phyloP scores from a whole-genome alignment of 2,888 invertebrate genomes.

The Leptopilina myrica region DNA sequence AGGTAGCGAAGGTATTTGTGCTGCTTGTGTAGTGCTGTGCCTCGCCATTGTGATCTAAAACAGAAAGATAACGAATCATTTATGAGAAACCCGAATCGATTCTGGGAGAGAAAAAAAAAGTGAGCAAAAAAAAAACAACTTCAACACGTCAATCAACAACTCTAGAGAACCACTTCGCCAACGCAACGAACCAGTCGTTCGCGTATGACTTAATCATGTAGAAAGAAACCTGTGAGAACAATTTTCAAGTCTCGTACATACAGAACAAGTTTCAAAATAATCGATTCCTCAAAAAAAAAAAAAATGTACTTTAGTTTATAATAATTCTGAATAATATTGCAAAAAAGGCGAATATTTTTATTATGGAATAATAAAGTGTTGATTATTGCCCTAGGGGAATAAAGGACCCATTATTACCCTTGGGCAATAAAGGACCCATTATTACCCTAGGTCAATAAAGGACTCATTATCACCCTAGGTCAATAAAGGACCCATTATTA shows the following conservation, averaged over 20 bases:
- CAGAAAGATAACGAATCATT: slow-evolving; percentile 44
- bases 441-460: too few relatives aligned
- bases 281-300: too few relatives aligned
- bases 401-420: too few relatives aligned
- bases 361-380: too few relatives aligned
- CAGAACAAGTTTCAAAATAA: too few relatives aligned
- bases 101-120: neutral
- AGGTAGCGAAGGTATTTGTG: slow-evolving; percentile 71
- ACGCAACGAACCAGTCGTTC: slow-evolving; percentile 28
- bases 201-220: slow-evolving; percentile 24
- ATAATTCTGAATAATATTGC: too few relatives aligned
- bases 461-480: too few relatives aligned
- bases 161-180: neutral
- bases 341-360: too few relatives aligned
- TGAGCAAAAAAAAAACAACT: neutral
- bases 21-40: slow-evolving; percentile 69
- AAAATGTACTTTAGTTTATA: too few relatives aligned
- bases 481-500: too few relatives aligned
- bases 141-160: slow-evolving; percentile 20
- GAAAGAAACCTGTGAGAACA: slow-evolving; percentile 26
- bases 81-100: slow-evolving; percentile 25
- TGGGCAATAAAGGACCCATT: too few relatives aligned
- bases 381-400: too few relatives aligned
- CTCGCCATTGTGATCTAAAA: slow-evolving; percentile 72
- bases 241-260: neutral